Evolutionary conservation across 92 coral and sea anemone genomes (phyloP).

Genomic region (Pocillopora grandis): DNA sequence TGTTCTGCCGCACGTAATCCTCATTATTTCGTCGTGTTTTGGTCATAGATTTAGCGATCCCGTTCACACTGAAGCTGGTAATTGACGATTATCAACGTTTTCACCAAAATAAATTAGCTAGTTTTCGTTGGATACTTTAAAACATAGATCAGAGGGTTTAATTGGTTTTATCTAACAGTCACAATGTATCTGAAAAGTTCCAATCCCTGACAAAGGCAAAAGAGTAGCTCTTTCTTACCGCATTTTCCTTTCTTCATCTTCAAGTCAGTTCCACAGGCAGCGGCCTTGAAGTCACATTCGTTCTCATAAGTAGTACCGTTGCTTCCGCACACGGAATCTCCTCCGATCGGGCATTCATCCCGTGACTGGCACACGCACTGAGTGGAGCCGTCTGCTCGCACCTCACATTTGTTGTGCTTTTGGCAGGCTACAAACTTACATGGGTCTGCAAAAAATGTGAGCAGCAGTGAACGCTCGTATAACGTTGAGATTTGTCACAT

Average conservation of each 20-base stretch:
- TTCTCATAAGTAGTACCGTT: slow-evolving; percentile 69
- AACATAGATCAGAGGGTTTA: background rate
- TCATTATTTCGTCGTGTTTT: too few species aligned
- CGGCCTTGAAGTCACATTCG: slow-evolving; percentile 74
- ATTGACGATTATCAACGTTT: background rate
- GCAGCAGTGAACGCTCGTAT: background rate
- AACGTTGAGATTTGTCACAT: too few species aligned
- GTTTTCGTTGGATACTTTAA: too few species aligned
- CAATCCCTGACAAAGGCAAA: background rate
- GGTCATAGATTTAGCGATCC: too few species aligned
- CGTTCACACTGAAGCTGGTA: too few species aligned
- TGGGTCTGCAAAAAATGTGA: slow-evolving; percentile 55
- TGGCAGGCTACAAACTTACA: slow-evolving; percentile 73
- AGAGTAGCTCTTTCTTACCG: slow-evolving; percentile 41
- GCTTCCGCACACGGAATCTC: slow-evolving; percentile 81
- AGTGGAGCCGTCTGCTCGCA: slow-evolving; percentile 60
- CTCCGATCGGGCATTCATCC: slow-evolving; percentile 57
- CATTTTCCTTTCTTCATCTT: slow-evolving; percentile 72
- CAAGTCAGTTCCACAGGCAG: slow-evolving; percentile 61
- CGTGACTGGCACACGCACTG: slow-evolving; percentile 73
- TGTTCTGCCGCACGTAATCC: too few species aligned
- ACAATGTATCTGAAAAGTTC: background rate
- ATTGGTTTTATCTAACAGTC: background rate
- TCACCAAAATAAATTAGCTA: background rate
- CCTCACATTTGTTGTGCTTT: slow-evolving; percentile 72